Conservation (phyloP, 2,113 vertebrate genomes). For the Meriones unguiculatus region DNA sequence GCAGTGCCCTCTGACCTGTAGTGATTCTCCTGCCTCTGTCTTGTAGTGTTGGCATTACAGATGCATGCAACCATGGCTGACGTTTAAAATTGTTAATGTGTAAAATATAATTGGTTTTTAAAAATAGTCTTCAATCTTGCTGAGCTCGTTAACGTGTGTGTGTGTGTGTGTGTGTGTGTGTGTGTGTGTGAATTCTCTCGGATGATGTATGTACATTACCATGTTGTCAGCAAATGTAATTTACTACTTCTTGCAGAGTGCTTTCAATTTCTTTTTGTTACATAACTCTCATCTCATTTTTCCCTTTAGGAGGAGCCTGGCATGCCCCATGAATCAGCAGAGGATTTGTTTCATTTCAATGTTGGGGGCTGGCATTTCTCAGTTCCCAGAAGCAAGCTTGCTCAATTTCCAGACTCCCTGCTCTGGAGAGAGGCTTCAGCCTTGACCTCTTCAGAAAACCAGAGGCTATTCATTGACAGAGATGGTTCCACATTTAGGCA, state of each 20-base stretch:
- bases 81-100: constrained; percentile 48
- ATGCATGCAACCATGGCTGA: not conserved
- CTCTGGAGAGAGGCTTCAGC: constrained; percentile 83
- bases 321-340: constrained; percentile 72
- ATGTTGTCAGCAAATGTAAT: constrained; percentile 13
- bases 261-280: constrained; percentile 56
- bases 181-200: constrained; percentile 24
- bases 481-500: constrained; percentile 86
- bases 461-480: constrained; percentile 83
- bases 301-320: constrained; percentile 73
- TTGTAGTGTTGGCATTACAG: not conserved
- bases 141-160: not conserved
- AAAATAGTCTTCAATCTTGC: constrained; percentile 39
- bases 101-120: constrained; percentile 36
- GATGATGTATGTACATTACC: constrained; percentile 27
- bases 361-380: constrained; percentile 86
- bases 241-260: constrained; percentile 48
- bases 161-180: not conserved
- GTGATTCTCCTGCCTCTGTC: not conserved
- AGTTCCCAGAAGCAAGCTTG: constrained; percentile 77
- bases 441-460: constrained; percentile 70
- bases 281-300: constrained; percentile 47
- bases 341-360: constrained; percentile 81
- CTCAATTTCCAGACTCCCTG: constrained; percentile 83
- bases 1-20: not conserved